Base-by-base conservation (phyloP, 2,797 vertebrate species). In the Psittacula derbiana region DNA sequence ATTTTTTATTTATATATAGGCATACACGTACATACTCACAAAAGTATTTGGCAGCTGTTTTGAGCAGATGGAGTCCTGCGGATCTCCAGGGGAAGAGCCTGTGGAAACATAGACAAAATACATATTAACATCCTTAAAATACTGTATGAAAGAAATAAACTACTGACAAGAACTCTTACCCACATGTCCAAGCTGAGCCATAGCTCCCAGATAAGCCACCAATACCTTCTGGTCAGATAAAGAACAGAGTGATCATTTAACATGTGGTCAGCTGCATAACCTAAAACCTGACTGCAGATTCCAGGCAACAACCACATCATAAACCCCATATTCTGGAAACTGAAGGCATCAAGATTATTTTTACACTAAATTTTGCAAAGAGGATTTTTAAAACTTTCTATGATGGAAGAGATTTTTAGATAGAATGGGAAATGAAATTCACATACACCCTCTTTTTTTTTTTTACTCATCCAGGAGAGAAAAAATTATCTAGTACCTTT, bases 11-110 rank as follows among this genome's bases (percentile, higher is more conserved):
- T 78, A 76, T 85, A 70, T 30, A 47, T 11, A 70, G n/a, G 38
- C 46, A 52, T 16, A 36, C 18, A 31, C 30, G 53, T 8, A 20
- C 24, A 55, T 27, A 31, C 49, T 70, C 50, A 85, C 40, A 52
- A 36, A 92, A 92, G 40, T 80, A 75, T 69, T 92, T 93, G 88
- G 66, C 95, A 96, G 58, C 43, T 96, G 93, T 83, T 84, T 91
- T 28, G 62, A 94, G 70, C 94, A 97, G 95, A 95, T 92, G 86
- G 82, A 90, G 30, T 90, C 80, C 69, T 88, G 55, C 33, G 86
- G 58, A 86, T 88, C 85, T 95, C 80, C 65, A 88, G 61, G 65
- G 93, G n/a, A 75, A 95, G 53, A 61, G 53, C 49, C 76, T 84
- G 76, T 92, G 46, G 88, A 92, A 96, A 84, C 73, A 78, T 2